Conservation (phyloP, 2,113 vertebrate genomes). For the Rostratula benghalensis region DNA sequence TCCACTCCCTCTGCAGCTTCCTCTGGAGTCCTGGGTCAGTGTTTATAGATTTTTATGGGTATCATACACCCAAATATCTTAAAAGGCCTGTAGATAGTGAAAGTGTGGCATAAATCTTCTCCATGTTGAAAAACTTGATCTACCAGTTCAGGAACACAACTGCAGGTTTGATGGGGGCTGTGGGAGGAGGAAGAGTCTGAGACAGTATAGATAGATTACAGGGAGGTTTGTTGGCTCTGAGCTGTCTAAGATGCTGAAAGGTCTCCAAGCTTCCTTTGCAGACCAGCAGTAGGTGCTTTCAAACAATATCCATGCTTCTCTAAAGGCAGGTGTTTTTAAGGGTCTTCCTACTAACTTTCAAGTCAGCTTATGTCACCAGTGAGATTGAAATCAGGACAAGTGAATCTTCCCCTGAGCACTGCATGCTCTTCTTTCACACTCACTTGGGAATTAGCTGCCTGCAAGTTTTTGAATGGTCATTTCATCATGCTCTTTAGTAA, state of each 20-base stretch:
- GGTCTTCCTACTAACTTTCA: not conserved
- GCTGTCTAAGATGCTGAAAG: not conserved
- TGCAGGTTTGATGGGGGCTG: not conserved
- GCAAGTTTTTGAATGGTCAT: not conserved
- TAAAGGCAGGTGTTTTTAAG: not conserved
- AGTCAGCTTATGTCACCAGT: not conserved
- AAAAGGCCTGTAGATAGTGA: not conserved
- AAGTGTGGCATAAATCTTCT: rapidly evolving
- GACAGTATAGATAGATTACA: not conserved
- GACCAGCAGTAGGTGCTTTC: not conserved
- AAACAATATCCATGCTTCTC: not conserved
- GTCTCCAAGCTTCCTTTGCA: not conserved
- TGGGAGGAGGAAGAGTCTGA: not conserved
- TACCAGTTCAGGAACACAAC: not conserved
- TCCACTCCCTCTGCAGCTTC: not conserved
- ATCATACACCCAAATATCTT: not conserved
- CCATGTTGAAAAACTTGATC: not conserved
- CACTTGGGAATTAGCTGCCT: not conserved
- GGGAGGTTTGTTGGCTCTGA: not conserved
- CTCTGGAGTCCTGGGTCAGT: not conserved
- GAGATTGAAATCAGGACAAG: not conserved
- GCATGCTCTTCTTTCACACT: not conserved
- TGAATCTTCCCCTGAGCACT: rapidly evolving
- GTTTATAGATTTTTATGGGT: not conserved
- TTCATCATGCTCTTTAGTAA: not conserved